phyloP scores from a whole-genome alignment of 2,888 invertebrate genomes.

The Byasa hedistus region DNA sequence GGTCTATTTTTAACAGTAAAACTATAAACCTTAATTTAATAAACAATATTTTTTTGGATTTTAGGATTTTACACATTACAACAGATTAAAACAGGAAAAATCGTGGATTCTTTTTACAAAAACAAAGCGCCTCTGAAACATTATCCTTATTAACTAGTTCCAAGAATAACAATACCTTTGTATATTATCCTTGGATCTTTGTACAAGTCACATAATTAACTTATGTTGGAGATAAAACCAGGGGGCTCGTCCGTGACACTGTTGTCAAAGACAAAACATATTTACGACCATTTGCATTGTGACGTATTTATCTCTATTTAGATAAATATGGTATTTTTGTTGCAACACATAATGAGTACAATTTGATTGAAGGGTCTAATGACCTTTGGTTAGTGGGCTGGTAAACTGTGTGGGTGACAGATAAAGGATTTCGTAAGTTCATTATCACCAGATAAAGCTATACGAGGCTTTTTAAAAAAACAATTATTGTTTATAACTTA shows the following conservation, averaged over 20 bases:
- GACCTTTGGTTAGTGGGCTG: slow-evolving; percentile 45
- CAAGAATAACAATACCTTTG: neutral
- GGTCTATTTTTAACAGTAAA: too few relatives aligned
- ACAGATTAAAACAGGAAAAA: too few relatives aligned
- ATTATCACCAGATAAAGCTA: slow-evolving; percentile 22
- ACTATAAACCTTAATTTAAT: too few relatives aligned
- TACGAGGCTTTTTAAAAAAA: too few relatives aligned
- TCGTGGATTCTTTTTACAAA: too few relatives aligned
- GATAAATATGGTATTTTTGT: slow-evolving; percentile 36
- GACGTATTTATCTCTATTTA: slow-evolving; percentile 49
- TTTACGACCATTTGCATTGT: slow-evolving; percentile 62
- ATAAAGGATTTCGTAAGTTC: slow-evolving; percentile 26
- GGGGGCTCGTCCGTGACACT: slow-evolving; percentile 78
- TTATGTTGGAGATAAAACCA: slow-evolving; percentile 48
- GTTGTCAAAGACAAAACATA: slow-evolving; percentile 61
- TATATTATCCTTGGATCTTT: slow-evolving; percentile 11
- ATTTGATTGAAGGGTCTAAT: slow-evolving; percentile 40
- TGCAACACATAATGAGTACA: slow-evolving; percentile 41
- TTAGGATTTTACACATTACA: neutral
- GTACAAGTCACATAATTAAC: slow-evolving; percentile 27
- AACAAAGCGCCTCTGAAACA: neutral
- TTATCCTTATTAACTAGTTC: neutral
- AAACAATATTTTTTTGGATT: neutral
- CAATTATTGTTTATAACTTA: too few relatives aligned
- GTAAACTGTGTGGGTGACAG: slow-evolving; percentile 26